A percentile compares a stretch with the other conserved stretches of the same genome.
phyloP scores from a whole-genome alignment of 1,140 invertebrate genomes.

The Bicyclus anynana region DNA sequence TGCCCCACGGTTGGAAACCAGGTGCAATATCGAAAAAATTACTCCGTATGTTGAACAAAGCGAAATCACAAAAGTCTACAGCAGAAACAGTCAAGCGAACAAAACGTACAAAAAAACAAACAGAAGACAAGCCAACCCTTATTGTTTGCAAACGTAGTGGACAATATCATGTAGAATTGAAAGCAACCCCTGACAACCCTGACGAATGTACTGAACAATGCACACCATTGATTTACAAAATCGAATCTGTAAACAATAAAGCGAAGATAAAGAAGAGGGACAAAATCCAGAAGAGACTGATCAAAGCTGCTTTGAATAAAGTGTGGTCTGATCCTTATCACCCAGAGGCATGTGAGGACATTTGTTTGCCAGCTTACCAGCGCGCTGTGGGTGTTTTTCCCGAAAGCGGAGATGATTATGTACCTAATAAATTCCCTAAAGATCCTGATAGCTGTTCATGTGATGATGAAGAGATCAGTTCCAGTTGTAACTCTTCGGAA shows the following conservation, averaged over 20 bases:
- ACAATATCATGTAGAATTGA: slow-evolving; percentile 52
- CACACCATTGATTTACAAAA: slow-evolving; percentile 50
- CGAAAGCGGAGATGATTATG: slow-evolving; percentile 21
- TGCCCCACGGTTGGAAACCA: slow-evolving; percentile 50
- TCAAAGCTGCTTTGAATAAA: slow-evolving; percentile 34
- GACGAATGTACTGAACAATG: slow-evolving; percentile 22
- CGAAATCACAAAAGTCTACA: slow-evolving; percentile 30
- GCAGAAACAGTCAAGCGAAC: slow-evolving; percentile 24
- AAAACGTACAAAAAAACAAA: slow-evolving; percentile 40
- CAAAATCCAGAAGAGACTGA: slow-evolving; percentile 29
- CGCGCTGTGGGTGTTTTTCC: slow-evolving; percentile 33
- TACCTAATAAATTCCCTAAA: slow-evolving; percentile 6
- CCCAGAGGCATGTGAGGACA: slow-evolving; percentile 43
- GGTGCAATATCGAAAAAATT: slow-evolving; percentile 58
- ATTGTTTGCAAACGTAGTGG: slow-evolving; percentile 49
- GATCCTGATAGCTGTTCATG: slow-evolving; percentile 30
- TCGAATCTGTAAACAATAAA: slow-evolving; percentile 43
- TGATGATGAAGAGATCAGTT: slow-evolving; percentile 34
- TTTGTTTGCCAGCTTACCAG: slow-evolving; percentile 42
- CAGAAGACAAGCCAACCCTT: slow-evolving; percentile 51
- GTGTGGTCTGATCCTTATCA: slow-evolving; percentile 37
- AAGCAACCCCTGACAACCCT: slow-evolving; percentile 23
- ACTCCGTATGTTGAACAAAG: slow-evolving; percentile 43
- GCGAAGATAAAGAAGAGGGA: slow-evolving; percentile 36
- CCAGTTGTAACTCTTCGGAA: slow-evolving; percentile 50